These are phyloP conservation scores for Magallana angulata DNA, from an alignment of 1,140 invertebrate genomes.

Conservation along the genomic window DNA sequence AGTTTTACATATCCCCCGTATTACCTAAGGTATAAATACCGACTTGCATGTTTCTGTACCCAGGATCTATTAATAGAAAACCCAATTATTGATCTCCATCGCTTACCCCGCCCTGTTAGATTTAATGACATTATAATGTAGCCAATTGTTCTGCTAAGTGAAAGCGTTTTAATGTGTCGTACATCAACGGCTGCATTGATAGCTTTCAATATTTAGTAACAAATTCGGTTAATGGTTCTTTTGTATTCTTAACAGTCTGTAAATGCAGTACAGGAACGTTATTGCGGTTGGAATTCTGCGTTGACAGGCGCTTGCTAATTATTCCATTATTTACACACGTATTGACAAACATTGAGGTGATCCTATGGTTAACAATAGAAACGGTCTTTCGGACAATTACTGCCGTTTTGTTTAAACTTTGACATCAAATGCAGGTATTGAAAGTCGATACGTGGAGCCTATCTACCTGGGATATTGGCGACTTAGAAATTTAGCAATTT, in stretches of 20 bases:
- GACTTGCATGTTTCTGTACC: neutral
- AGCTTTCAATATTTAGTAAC: slow-evolving; percentile 34
- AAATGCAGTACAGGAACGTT: neutral
- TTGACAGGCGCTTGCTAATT: slow-evolving; percentile 31
- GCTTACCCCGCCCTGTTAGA: neutral
- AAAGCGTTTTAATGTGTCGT: neutral
- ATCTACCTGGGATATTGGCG: neutral
- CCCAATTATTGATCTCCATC: neutral
- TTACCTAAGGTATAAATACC: neutral
- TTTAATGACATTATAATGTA: slow-evolving; percentile 22
- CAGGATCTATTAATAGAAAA: slow-evolving; percentile 3
- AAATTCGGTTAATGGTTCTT: slow-evolving; percentile 20
- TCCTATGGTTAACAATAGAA: neutral
- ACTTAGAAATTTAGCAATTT: neutral
- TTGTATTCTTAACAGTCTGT: neutral
- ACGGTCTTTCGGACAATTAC: slow-evolving; percentile 7
- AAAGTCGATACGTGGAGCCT: slow-evolving; percentile 2
- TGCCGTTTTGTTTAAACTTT: slow-evolving; percentile 9
- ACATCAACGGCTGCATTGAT: slow-evolving; percentile 16
- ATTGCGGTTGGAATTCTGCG: neutral
- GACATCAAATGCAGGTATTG: slow-evolving; percentile 11
- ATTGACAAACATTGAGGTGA: slow-evolving; percentile 28
- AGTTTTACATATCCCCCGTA: neutral
- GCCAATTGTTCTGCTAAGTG: slow-evolving; percentile 6
- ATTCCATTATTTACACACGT: slow-evolving; percentile 31